A percentile compares a stretch with the other conserved stretches of the same genome.
These are phyloP conservation scores for Anguilla marmorata DNA, from an alignment of 2,797 vertebrate genomes.

Conservation along the genomic window DNA sequence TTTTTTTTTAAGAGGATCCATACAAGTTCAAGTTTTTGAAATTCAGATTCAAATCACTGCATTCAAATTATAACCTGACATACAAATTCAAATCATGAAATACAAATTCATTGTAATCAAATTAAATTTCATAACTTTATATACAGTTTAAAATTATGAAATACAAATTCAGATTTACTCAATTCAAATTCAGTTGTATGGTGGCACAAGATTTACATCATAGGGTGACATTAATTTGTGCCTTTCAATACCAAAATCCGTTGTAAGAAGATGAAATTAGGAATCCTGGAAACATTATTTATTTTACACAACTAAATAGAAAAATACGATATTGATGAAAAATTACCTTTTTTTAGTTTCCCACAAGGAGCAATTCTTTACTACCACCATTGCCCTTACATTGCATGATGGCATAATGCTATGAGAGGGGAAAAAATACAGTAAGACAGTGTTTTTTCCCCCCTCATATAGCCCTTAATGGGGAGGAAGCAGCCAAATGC, in stretches of 20 bases:
- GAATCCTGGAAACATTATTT: background rate
- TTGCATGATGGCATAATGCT: conserved; percentile 6
- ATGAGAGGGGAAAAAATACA: background rate
- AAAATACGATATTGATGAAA: background rate
- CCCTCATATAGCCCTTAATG: conserved; percentile 27
- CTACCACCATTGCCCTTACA: background rate
- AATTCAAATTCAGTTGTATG: too few relatives aligned
- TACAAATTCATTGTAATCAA: too few relatives aligned
- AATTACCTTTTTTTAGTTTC: conserved; percentile 25
- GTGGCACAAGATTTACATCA: too few relatives aligned
- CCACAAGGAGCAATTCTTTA: background rate
- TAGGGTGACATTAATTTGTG: background rate
- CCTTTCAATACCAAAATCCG: background rate
- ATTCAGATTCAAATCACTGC: too few relatives aligned
- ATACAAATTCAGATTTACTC: too few relatives aligned
- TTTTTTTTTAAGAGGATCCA: too few relatives aligned
- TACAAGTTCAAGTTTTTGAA: too few relatives aligned
- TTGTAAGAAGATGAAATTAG: background rate
- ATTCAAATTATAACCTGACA: too few relatives aligned
- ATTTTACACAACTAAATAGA: background rate
- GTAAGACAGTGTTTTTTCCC: background rate
- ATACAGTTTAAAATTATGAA: too few relatives aligned
- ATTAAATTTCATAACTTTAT: too few relatives aligned
- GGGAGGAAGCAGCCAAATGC: conserved; percentile 40
- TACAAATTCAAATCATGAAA: too few relatives aligned